Base-by-base conservation (phyloP, 1,140 invertebrate genomes). In the Metopolophium dirhodum region DNA sequence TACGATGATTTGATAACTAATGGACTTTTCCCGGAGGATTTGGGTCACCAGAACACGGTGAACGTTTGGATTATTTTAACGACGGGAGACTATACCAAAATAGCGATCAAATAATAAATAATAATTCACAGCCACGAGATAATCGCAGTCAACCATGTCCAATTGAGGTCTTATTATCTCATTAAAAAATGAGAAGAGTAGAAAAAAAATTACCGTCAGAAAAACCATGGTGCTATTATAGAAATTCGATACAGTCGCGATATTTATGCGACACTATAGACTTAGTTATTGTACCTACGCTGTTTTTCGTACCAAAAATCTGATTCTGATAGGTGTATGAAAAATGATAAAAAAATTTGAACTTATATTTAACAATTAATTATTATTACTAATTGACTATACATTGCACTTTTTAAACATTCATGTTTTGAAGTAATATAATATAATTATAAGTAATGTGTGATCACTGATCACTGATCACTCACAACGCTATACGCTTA, bases 51-150 rank as follows among this genome's bases (percentile, higher is more conserved):
- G 68, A 83, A 85, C 91, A 51, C 35, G 49, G 23, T 37, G 45
- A 77, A 83, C 23, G 91, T 92, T 92, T 82, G 77, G 47, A 82
- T 91, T 77, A 77, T 77, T 23, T 41, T 92, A 85, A 83, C 91
- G 49, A 85, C 54, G 77, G 77, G 77, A 92, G 77, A 92, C 45
- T 23, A 77, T n/a, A 49, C 68, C 35, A 41, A 92, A 92, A 85
- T 85, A 85, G 49, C 91, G 49, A 37, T 82, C 47, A 92, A 77
- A 77, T 77, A 77, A 77, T 77, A 77, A 77, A 77, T 77, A 77
- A 77, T 92, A 92, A 85, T 92, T 92, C 91, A 92, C 91, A 61
- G 49, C 77, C 0, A 54, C 77, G 37, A 92, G 91, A 92, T 92
- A 51, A 83, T 92, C 45, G 9, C 91, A 54, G 47, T 92, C 68